Conservation (phyloP, 2,113 vertebrate species). For the Macrotis lagotis region DNA sequence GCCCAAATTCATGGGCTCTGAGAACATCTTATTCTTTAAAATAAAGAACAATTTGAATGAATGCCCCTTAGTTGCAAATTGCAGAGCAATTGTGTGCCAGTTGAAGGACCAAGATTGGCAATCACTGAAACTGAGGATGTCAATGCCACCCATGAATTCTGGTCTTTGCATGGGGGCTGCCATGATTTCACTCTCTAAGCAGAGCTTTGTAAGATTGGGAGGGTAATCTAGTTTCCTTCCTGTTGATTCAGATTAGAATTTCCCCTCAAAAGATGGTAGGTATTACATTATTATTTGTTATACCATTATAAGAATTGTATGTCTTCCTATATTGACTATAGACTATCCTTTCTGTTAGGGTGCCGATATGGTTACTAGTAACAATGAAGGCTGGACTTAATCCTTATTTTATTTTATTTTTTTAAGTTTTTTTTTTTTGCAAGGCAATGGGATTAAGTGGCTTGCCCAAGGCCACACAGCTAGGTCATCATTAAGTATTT, state of each 20-base stretch:
- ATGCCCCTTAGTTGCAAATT: not conserved
- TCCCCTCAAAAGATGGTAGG: not conserved
- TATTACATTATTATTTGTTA: no score
- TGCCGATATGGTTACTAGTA: not conserved
- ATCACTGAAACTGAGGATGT: not conserved
- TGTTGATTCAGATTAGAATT: not conserved
- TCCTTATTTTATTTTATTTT: not conserved
- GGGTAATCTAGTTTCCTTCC: conserved; percentile 35
- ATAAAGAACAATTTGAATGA: conserved; percentile 33
- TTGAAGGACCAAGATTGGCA: not conserved
- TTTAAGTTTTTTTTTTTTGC: no score
- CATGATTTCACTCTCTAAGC: not conserved
- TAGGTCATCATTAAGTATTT: no score
- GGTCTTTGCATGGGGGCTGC: not conserved
- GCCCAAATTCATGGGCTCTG: not conserved
- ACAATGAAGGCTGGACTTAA: not conserved
- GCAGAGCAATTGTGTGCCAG: not conserved
- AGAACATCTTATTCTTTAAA: conserved; percentile 1
- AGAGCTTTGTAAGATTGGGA: not conserved
- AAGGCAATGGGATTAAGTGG: no score
- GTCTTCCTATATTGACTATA: not conserved
- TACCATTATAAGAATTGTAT: not conserved
- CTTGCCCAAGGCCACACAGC: no score
- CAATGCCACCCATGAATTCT: not conserved
- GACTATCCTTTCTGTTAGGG: not conserved